Percentiles rank a stretch among this genome's conserved stretches.
Evolutionary conservation across 2,797 vertebrate species (phyloP).

Genomic region (Sebastolobus alascanus): DNA sequence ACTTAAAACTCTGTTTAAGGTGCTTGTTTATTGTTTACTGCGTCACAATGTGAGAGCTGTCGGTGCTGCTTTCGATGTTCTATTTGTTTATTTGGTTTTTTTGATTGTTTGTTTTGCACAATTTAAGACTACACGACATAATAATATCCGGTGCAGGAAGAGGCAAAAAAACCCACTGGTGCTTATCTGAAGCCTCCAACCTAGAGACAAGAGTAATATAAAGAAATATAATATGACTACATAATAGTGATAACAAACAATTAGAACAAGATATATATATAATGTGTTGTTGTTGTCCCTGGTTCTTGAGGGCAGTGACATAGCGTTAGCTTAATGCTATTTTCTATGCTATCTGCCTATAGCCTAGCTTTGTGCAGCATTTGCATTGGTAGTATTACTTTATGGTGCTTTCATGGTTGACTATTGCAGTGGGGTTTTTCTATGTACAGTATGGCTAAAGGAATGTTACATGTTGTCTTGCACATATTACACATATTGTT

Average conservation of each 20-base stretch:
- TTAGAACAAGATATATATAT: too few species aligned
- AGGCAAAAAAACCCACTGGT: too few species aligned
- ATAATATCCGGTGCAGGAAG: too few species aligned
- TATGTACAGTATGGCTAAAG: neutral
- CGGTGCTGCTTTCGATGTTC: neutral
- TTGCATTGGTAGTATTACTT: neutral
- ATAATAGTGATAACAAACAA: too few species aligned
- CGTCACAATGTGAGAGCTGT: neutral
- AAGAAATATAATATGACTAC: too few species aligned
- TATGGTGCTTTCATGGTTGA: neutral
- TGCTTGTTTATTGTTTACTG: neutral
- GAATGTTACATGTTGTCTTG: neutral
- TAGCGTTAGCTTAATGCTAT: neutral
- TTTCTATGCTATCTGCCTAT: neutral
- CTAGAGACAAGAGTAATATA: too few species aligned
- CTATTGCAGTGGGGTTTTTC: neutral
- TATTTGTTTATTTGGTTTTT: too few species aligned
- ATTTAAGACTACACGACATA: too few species aligned
- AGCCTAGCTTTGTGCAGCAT: neutral
- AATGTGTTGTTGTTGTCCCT: neutral
- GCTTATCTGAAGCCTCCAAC: too few species aligned
- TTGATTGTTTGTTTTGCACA: too few species aligned
- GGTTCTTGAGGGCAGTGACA: neutral
- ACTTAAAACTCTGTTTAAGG: neutral
- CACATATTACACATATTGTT: neutral